Evolutionary conservation across 2,888 invertebrate species (phyloP).

Genomic region (Griposia aprilina): DNA sequence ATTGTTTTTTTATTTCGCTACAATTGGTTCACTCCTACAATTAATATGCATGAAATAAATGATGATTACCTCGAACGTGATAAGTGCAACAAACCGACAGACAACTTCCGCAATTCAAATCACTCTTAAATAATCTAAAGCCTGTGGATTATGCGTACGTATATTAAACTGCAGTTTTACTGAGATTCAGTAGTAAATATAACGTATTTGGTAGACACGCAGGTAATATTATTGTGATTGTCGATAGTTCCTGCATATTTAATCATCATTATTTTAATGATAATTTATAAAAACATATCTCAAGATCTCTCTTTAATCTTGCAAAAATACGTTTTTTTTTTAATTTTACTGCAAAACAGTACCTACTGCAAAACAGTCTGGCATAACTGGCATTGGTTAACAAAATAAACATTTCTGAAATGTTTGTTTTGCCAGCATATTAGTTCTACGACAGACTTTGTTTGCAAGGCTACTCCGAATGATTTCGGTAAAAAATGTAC

Average conservation of each 20-base stretch:
- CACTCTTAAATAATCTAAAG: neutral
- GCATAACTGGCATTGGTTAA: neutral
- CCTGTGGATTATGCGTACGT: neutral
- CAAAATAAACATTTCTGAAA: neutral
- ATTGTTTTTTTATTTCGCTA: too few relatives aligned
- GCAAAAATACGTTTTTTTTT: neutral
- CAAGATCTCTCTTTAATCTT: neutral
- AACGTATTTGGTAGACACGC: neutral
- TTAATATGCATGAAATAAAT: neutral
- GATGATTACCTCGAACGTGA: neutral
- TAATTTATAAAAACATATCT: neutral
- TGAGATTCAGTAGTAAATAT: neutral
- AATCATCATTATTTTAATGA: neutral
- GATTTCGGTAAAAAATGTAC: neutral
- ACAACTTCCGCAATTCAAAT: neutral
- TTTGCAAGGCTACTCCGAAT: neutral
- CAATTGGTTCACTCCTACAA: neutral
- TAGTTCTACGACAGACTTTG: neutral
- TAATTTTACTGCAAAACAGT: neutral
- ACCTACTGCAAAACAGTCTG: neutral
- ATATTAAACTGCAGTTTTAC: neutral
- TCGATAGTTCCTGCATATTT: neutral
- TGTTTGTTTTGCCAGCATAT: conserved; percentile 9
- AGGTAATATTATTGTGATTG: neutral
- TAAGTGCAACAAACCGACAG: neutral